Base-by-base conservation (phyloP, 1,140 invertebrate genomes). In the Trichonephila inaurata region DNA sequence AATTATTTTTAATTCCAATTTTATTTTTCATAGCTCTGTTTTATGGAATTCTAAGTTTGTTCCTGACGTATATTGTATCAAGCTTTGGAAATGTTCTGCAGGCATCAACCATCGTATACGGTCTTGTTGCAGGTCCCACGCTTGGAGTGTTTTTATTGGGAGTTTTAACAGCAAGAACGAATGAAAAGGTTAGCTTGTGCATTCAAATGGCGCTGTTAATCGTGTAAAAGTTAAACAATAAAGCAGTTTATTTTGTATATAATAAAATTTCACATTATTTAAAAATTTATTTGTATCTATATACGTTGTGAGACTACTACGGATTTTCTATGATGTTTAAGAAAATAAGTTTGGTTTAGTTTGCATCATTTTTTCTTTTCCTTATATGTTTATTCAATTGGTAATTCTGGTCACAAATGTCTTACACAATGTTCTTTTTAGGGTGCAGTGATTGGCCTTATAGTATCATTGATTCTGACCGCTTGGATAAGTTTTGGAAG, bases 401-500 rank as follows among this genome's bases (percentile, higher is more conserved):
- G 33, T 4, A 3, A 0, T 2, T 4, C 33, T 40, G 33, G 33
- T 40, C 33, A 40, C 33, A 12, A 51, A 51, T 51, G 7, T 51
- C 10, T 51, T 10, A 51, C 10, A 10, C 7, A 51, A 51, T 77
- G 12, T 2, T 0, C 44, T 66, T 88, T 88, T 18, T 94, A 98
- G 98, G 98, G 98, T 58, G 98, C 98, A 0, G 96, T 98, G 94
- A 96, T 96, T 28, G 98, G 98, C 5, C 97, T 97, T 0, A 61
- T 98, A 0, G 95, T 96, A 7, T 97, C 97, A 86, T 96, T 98
- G 1, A 95, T 96, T 6, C 96, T 98, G 10, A 97, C 98, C 40
- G 97, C 97, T 2, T 98, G 98, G 98, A 97, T 98, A 51, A 98
- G 98, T 0, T 96, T 98, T 19, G 98, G 98, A 3, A 97, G 97